Evolutionary conservation across 1,140 invertebrate genomes (phyloP).

Genomic region (Drosophila pallidifrons): DNA sequence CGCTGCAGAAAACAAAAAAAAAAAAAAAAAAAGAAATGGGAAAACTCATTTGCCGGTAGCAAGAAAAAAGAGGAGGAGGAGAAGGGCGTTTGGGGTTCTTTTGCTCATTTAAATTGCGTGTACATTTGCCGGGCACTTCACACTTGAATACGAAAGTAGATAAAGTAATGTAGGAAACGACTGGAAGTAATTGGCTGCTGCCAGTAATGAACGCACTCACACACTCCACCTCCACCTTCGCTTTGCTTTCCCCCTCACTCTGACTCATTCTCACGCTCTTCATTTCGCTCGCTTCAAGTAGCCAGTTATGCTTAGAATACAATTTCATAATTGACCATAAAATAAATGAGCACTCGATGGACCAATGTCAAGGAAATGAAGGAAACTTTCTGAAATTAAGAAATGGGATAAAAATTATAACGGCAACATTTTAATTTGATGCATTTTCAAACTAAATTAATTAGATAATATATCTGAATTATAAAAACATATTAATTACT

Average conservation of each 20-base stretch:
- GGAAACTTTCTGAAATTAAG: background rate
- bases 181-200: conserved; percentile 78
- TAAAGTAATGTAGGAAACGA: conserved; percentile 76
- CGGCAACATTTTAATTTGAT: too few species aligned
- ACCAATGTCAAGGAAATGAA: background rate
- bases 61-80: conserved; percentile 46
- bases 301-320: background rate
- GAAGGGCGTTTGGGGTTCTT: conserved; percentile 4
- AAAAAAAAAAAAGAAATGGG: too few species aligned
- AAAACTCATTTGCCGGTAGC: conserved; percentile 62
- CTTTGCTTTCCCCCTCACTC: background rate
- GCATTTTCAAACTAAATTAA: too few species aligned
- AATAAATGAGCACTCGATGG: conserved; percentile 21
- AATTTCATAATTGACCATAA: conserved; percentile 27
- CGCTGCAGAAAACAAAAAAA: too few species aligned
- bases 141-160: conserved; percentile 82
- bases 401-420: background rate
- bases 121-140: conserved; percentile 78
- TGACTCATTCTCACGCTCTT: background rate
- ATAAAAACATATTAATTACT: too few species aligned
- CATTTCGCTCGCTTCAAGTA: background rate
- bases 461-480: too few species aligned
- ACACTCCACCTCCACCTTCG: conserved; percentile 16
- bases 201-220: conserved; percentile 60
- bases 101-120: conserved; percentile 81